A percentile compares a stretch with the other conserved stretches of the same genome.
Conservation (phyloP, 1,140 invertebrate genomes). For the Drosophila pachea region DNA sequence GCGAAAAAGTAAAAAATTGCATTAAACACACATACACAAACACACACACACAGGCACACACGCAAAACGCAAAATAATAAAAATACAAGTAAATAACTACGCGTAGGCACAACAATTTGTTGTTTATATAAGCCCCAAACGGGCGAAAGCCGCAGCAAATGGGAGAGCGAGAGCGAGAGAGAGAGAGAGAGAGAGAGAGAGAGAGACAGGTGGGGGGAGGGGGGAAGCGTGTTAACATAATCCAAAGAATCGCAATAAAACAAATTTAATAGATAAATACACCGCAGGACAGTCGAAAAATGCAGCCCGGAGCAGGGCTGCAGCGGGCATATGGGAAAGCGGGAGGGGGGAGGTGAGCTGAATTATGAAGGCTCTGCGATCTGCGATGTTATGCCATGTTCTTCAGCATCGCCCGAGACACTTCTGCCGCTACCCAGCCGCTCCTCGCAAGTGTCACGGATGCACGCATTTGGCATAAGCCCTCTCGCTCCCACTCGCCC, state of each 20-base stretch:
- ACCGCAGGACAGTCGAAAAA: conserved; percentile 9
- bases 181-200: too few relatives aligned
- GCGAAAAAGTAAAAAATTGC: conserved; percentile 23
- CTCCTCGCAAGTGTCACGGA: not conserved
- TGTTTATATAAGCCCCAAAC: conserved; percentile 52
- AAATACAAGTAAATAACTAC: conserved; percentile 63
- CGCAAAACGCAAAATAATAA: conserved; percentile 40
- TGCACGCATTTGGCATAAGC: conserved; percentile 12
- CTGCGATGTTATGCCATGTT: not conserved
- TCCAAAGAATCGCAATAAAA: conserved; percentile 8
- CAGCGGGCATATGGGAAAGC: not conserved
- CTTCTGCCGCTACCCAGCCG: not conserved
- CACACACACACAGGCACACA: too few relatives aligned
- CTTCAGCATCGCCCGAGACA: not conserved
- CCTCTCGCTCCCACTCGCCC: not conserved
- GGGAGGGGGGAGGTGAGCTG: not conserved
- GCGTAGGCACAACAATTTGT: conserved; percentile 71
- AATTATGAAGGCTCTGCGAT: not conserved
- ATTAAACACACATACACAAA: too few relatives aligned
- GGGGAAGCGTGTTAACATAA: conserved; percentile 2
- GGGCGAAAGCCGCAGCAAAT: conserved; percentile 10
- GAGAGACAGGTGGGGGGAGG: too few relatives aligned
- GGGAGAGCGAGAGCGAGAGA: not conserved
- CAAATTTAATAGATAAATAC: conserved; percentile 18
- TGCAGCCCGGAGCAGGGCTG: too few relatives aligned